These are phyloP conservation scores for Cetonia aurata DNA, from an alignment of 2,888 invertebrate genomes.

Conservation along the genomic window DNA sequence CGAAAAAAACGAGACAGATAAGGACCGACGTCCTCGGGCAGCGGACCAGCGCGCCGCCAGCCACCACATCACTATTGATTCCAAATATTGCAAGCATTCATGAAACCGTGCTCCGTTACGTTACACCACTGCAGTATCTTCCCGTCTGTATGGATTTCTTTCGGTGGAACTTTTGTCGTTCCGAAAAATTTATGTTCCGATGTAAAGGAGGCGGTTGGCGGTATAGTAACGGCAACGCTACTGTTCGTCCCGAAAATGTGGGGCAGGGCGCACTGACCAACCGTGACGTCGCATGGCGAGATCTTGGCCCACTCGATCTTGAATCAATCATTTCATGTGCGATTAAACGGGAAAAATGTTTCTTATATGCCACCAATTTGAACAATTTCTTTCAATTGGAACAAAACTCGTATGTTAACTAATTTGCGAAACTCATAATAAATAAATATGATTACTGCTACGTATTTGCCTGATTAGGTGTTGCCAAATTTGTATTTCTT, in stretches of 20 bases:
- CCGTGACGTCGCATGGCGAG: not conserved
- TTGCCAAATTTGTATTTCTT: too few relatives aligned
- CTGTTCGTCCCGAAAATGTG: too few relatives aligned
- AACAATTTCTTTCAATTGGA: too few relatives aligned
- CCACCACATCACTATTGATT: constrained; percentile 56
- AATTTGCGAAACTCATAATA: too few relatives aligned
- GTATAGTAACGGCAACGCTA: not conserved
- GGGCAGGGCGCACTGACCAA: not conserved
- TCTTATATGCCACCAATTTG: too few relatives aligned
- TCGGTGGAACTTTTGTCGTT: constrained; percentile 14
- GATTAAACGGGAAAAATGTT: too few relatives aligned
- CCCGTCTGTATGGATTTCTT: constrained; percentile 40
- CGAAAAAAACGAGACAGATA: constrained; percentile 7
- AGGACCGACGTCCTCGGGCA: constrained; percentile 12
- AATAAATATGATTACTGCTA: too few relatives aligned
- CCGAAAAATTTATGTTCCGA: constrained; percentile 12
- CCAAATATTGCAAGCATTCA: constrained; percentile 60
- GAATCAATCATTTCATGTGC: too few relatives aligned
- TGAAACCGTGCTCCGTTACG: constrained; percentile 59
- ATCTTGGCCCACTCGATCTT: not conserved
- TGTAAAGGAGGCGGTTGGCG: not conserved
- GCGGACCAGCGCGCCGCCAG: constrained; percentile 29
- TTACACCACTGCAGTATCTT: constrained; percentile 56
- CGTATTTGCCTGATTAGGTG: too few relatives aligned
- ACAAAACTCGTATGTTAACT: too few relatives aligned